Conservation (phyloP, 2,113 vertebrate genomes). For the Nematolebias whitei region DNA sequence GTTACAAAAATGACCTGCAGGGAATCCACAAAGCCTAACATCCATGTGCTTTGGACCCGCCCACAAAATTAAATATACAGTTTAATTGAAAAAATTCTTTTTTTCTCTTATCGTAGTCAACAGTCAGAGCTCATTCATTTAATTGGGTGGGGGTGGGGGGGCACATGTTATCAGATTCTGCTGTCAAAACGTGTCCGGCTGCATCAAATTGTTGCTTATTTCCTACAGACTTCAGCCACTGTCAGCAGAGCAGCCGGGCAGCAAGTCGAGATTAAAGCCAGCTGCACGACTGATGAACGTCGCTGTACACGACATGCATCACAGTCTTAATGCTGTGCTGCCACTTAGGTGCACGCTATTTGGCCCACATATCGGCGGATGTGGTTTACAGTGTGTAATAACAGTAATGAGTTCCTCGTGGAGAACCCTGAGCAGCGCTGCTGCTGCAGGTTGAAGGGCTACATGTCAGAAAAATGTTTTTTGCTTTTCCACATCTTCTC, state of each 20-base stretch:
- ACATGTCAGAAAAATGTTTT: slow-evolving; percentile 24
- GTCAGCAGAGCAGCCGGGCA: slow-evolving; percentile 18
- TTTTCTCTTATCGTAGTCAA: too few relatives aligned
- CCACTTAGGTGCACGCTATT: slow-evolving; percentile 31
- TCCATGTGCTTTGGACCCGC: too few relatives aligned
- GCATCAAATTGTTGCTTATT: not conserved
- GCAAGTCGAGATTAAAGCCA: slow-evolving; percentile 46
- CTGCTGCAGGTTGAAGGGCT: too few relatives aligned
- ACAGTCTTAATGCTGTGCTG: slow-evolving; percentile 30
- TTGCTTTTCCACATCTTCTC: too few relatives aligned
- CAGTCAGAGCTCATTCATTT: too few relatives aligned
- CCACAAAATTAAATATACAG: too few relatives aligned
- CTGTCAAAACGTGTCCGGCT: slow-evolving; percentile 6
- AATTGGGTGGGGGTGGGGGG: too few relatives aligned
- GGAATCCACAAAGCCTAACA: too few relatives aligned
- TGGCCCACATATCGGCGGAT: slow-evolving; percentile 28
- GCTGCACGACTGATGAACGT: slow-evolving; percentile 37
- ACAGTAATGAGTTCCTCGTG: slow-evolving; percentile 59
- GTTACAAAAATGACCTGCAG: too few relatives aligned
- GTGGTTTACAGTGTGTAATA: slow-evolving; percentile 61
- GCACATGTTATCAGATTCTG: slow-evolving; percentile 18
- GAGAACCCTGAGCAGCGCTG: slow-evolving; percentile 15
- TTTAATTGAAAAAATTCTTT: too few relatives aligned
- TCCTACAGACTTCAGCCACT: slow-evolving; percentile 23
- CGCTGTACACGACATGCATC: slow-evolving; percentile 47